Percentiles rank a stretch among this genome's conserved stretches.
These are phyloP conservation scores for Propithecus deckenii DNA, from an alignment of 2,797 vertebrate species.

Conservation along the genomic window DNA sequence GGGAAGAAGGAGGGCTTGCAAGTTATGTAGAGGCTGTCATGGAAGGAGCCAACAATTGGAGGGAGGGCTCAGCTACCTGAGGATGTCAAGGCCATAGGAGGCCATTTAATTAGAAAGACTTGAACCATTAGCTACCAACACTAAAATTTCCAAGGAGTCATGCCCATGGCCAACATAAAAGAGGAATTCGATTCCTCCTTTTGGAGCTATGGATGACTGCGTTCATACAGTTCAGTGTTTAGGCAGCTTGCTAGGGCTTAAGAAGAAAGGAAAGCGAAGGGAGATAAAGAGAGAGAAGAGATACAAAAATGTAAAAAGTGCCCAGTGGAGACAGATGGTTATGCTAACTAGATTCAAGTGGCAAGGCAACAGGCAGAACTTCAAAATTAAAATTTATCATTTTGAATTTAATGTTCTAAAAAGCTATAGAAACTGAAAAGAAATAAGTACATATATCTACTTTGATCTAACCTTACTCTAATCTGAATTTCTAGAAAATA, in stretches of 20 bases:
- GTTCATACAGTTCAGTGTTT: neutral
- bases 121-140: neutral
- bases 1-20: neutral
- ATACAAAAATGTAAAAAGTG: neutral
- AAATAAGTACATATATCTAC: neutral
- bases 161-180: neutral
- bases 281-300: neutral
- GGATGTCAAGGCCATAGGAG: neutral
- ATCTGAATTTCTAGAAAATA: constrained; percentile 37
- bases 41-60: neutral
- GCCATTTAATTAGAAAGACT: neutral
- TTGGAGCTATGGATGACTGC: neutral
- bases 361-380: neutral
- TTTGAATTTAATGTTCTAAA: neutral
- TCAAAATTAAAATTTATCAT: neutral
- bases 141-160: neutral
- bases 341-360: neutral
- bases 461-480: neutral
- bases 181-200: neutral
- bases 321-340: neutral
- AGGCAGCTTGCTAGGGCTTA: neutral
- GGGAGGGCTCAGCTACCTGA: neutral
- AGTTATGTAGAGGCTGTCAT: neutral
- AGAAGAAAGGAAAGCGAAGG: neutral
- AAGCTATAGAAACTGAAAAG: neutral